Conservation (phyloP, 2,113 vertebrate species). For the Perccottus glenii region DNA sequence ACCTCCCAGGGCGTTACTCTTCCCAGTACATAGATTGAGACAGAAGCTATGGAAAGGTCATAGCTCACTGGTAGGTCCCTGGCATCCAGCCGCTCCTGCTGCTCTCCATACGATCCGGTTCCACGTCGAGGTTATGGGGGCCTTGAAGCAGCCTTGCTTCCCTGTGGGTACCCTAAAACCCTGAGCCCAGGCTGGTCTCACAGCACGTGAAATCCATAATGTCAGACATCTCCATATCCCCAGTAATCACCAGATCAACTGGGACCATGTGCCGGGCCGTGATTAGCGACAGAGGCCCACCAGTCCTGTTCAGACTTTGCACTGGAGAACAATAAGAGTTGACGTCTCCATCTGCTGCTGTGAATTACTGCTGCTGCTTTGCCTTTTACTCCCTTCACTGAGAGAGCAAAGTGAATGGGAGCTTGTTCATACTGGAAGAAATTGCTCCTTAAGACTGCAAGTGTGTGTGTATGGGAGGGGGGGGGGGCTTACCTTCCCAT, state of each 20-base stretch:
- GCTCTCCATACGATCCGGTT: slow-evolving; percentile 35
- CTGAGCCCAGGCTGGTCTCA: slow-evolving; percentile 55
- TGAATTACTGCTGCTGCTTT: slow-evolving; percentile 49
- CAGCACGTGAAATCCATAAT: slow-evolving; percentile 62
- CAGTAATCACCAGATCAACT: slow-evolving; percentile 54
- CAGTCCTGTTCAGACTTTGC: slow-evolving; percentile 62
- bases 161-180: slow-evolving; percentile 27
- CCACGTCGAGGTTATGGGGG: slow-evolving; percentile 19
- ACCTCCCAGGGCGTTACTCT: slow-evolving; percentile 15
- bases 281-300: slow-evolving; percentile 63
- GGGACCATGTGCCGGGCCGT: slow-evolving; percentile 40
- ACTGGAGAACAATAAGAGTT: slow-evolving; percentile 73
- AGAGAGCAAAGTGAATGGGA: slow-evolving; percentile 25
- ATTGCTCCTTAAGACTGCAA: slow-evolving; percentile 52
- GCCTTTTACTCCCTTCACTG: slow-evolving; percentile 43
- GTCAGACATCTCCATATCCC: slow-evolving; percentile 64
- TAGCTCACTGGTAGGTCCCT: slow-evolving; percentile 44
- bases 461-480: slow-evolving; percentile 12
- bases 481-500: slow-evolving; percentile 48
- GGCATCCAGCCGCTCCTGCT: slow-evolving; percentile 37
- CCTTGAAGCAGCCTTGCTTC: slow-evolving; percentile 30
- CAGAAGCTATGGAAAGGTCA: slow-evolving; percentile 64
- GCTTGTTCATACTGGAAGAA: slow-evolving; percentile 41
- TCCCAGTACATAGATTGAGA: slow-evolving; percentile 36
- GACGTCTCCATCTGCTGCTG: slow-evolving; percentile 71